These are phyloP conservation scores for Ligdia adustata DNA, from an alignment of 2,888 invertebrate genomes.

Conservation along the genomic window DNA sequence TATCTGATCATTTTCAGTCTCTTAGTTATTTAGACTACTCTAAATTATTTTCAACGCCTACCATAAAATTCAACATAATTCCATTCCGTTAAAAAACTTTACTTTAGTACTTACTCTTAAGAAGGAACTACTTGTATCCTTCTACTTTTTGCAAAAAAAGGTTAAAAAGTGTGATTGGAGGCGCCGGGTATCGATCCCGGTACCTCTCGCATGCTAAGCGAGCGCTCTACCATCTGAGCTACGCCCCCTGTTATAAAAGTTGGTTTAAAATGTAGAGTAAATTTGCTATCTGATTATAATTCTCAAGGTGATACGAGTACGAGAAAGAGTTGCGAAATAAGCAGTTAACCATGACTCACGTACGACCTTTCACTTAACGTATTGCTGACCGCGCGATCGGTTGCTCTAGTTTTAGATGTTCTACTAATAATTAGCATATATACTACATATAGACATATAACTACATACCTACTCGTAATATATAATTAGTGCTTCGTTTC, in stretches of 20 bases:
- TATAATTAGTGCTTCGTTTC: too few relatives aligned
- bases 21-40: too few relatives aligned
- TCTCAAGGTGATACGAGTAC: slow-evolving; percentile 8
- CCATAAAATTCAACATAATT: too few relatives aligned
- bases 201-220: slow-evolving; percentile 84
- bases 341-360: slow-evolving; percentile 5
- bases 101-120: too few relatives aligned
- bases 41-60: too few relatives aligned
- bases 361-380: slow-evolving; percentile 15
- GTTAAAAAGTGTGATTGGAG: slow-evolving; percentile 54
- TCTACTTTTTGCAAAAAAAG: neutral
- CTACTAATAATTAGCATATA: too few relatives aligned
- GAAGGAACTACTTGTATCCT: too few relatives aligned
- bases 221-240: slow-evolving; percentile 85
- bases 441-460: too few relatives aligned
- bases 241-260: slow-evolving; percentile 67
- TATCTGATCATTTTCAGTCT: too few relatives aligned
- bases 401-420: slow-evolving; percentile 14
- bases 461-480: too few relatives aligned
- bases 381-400: neutral
- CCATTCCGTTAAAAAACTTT: too few relatives aligned
- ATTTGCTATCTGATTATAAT: neutral
- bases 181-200: slow-evolving; percentile 84
- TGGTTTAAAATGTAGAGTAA: neutral
- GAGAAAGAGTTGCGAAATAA: slow-evolving; percentile 2